Conservation (phyloP, 2,113 vertebrate genomes). For the Monarcha castaneiventris region DNA sequence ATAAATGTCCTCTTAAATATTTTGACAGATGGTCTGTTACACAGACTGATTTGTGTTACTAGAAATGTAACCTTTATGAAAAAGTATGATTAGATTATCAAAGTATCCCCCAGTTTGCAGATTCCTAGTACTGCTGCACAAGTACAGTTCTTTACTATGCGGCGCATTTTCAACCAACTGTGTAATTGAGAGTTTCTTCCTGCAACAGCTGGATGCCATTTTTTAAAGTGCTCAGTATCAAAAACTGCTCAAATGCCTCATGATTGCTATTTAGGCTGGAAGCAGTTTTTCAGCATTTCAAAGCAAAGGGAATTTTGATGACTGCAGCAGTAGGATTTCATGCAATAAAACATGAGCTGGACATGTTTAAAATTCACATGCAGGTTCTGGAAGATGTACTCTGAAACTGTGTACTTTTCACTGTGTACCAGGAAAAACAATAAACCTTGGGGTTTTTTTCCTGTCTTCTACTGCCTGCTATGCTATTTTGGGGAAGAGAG, state of each 20-base stretch:
- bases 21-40: neutral
- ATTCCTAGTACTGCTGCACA: neutral
- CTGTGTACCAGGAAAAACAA: neutral
- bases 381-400: neutral
- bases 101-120: neutral
- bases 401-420: neutral
- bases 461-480: neutral
- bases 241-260: conserved; percentile 31
- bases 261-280: conserved; percentile 37
- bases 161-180: conserved; percentile 36
- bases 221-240: conserved; percentile 39
- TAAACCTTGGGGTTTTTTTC: neutral
- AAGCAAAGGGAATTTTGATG: neutral
- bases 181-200: conserved; percentile 62
- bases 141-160: neutral
- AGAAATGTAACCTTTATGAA: neutral
- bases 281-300: conserved; percentile 33
- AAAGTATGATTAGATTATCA: neutral
- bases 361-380: neutral
- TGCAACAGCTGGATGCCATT: conserved; percentile 48
- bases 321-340: neutral
- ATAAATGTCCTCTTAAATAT: neutral
- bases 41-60: neutral
- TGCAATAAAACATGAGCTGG: neutral
- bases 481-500: neutral